Evolutionary conservation across 2,113 vertebrate genomes (phyloP), one percentile per base, ranked within the genome.

Genomic region (Manacus vitellinus): DNA sequence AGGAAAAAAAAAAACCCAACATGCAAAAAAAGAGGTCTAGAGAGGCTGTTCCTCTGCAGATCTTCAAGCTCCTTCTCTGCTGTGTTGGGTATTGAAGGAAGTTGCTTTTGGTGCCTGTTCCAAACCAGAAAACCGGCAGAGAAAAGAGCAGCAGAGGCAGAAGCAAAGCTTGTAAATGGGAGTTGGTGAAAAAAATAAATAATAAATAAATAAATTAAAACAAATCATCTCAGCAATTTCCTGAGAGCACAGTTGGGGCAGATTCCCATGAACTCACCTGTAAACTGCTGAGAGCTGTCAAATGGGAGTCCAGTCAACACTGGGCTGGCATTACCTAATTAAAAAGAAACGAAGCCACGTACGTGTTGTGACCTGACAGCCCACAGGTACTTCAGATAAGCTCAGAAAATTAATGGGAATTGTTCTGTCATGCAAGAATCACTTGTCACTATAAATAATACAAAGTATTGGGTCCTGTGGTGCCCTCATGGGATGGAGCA

Each of bases 331-430:
- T 23, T 51, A 30, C 7, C 61, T 56, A 52, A 78, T 71, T 56
- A 56, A 14, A 77, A 68, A 71, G 76, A 80, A 76, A 33, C 13
- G 1, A 25, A 89, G 9, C n/a, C 41, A 31, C 28, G 0, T 5
- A 3, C 44, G 2, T 81, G 93, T 56, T 59, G 73, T 9, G 81
- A 63, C 93, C 88, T 83, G 83, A 80, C 86, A 84, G 94, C 85
- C 84, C 89, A 72, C 89, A 87, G 87, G 81, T 91, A 65, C 77
- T 46, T 30, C 25, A 94, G 84, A 89, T 93, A 68, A 82, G 66
- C 92, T 88, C 1, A 0, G 24, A 39, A 89, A 73, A 54, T 72
- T 76, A 70, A 76, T 89, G 88, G 85, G 85, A 66, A 58, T 90
- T 83, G 63, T 88, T 88, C 78, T 80, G 81, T 76, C 77, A 18